Evolutionary conservation across 2,888 invertebrate species (phyloP).

Genomic region (Diaphora mendica): DNA sequence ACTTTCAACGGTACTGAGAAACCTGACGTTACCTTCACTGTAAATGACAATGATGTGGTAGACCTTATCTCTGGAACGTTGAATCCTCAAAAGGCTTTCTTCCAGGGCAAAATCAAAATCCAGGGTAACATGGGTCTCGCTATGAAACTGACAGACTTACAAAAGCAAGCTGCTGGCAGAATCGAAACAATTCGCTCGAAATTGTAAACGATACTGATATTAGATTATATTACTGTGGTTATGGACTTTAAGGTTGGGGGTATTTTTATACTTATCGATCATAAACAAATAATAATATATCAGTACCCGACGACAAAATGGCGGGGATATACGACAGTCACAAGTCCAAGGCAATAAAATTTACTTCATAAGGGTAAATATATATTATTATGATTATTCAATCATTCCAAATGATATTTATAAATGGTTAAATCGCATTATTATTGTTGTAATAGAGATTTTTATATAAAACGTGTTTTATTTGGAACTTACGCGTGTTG

Average conservation of each 20-base stretch:
- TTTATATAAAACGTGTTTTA: slow-evolving; percentile 34
- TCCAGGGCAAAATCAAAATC: slow-evolving; percentile 98
- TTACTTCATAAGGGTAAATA: slow-evolving; percentile 12
- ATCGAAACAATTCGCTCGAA: slow-evolving; percentile 92
- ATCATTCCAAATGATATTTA: slow-evolving; percentile 68
- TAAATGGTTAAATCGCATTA: slow-evolving; percentile 46
- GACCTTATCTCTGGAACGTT: slow-evolving; percentile 96
- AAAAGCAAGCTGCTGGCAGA: slow-evolving; percentile 90
- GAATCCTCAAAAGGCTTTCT: slow-evolving; percentile 98
- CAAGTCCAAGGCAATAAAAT: slow-evolving; percentile 31
- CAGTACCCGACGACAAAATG: slow-evolving; percentile 6
- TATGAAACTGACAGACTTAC: slow-evolving; percentile 96
- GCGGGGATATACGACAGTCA: slow-evolving; percentile 16
- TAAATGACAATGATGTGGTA: slow-evolving; percentile 95
- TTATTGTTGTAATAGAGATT: slow-evolving; percentile 63
- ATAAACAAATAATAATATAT: slow-evolving; percentile 28
- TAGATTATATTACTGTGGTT: slow-evolving; percentile 58
- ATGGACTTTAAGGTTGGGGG: slow-evolving; percentile 65
- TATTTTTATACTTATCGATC: slow-evolving; percentile 58
- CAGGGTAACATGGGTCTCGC: slow-evolving; percentile 99
- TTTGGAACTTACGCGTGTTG: slow-evolving; percentile 1
- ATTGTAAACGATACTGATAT: slow-evolving; percentile 84
- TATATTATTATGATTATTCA: slow-evolving; percentile 52
- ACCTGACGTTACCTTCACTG: slow-evolving; percentile 95
- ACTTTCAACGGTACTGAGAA: slow-evolving; percentile 93